A percentile compares a stretch with the other conserved stretches of the same genome.
phyloP scores from a whole-genome alignment of 2,113 vertebrate genomes.

The Tenebrosternarchus preto region DNA sequence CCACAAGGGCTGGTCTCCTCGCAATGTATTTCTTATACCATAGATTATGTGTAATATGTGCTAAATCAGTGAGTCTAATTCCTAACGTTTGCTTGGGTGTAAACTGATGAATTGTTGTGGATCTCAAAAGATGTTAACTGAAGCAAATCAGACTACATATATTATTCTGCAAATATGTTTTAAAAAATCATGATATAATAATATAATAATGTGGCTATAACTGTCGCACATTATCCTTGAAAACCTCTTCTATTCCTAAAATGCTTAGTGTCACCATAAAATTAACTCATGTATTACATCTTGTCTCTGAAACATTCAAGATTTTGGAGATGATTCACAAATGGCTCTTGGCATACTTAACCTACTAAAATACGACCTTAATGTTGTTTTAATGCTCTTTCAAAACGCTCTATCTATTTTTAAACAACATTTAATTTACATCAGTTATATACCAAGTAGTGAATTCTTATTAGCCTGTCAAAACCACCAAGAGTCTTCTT shows the following conservation, averaged over 20 bases:
- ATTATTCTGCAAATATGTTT: too few relatives aligned
- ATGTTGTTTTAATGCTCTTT: not conserved
- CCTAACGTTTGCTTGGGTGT: not conserved
- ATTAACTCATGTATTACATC: not conserved
- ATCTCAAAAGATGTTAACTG: not conserved
- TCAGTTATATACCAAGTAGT: too few relatives aligned
- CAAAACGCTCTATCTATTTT: too few relatives aligned
- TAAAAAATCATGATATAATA: not conserved
- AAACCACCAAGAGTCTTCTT: too few relatives aligned
- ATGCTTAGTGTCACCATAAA: not conserved
- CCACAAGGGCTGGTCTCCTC: not conserved
- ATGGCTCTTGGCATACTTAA: not conserved
- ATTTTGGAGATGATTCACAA: not conserved
- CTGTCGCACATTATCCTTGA: not conserved
- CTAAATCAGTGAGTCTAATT: not conserved
- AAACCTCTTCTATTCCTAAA: too few relatives aligned
- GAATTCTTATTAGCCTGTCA: too few relatives aligned
- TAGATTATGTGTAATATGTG: not conserved
- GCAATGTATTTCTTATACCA: not conserved
- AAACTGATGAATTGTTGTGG: not conserved
- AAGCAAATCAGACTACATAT: too few relatives aligned
- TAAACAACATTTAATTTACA: too few relatives aligned
- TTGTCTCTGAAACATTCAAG: not conserved
- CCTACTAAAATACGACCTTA: too few relatives aligned
- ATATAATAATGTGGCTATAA: not conserved